Evolutionary conservation across 2,797 vertebrate species (phyloP).

Genomic region (Cyprinella venusta): DNA sequence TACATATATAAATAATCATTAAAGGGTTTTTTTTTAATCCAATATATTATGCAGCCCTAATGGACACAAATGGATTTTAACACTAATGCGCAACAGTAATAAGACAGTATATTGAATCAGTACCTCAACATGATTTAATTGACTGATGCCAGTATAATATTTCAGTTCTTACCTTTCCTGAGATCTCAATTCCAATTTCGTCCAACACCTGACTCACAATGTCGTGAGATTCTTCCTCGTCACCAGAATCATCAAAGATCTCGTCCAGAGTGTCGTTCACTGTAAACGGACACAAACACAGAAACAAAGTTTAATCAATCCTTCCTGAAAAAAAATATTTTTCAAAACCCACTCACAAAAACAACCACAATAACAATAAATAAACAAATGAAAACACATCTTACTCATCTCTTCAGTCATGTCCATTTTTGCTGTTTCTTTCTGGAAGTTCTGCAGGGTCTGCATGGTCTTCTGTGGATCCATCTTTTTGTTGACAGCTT

Average conservation of each 20-base stretch:
- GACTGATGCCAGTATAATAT: background rate
- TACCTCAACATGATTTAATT: background rate
- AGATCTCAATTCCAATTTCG: conserved; percentile 90
- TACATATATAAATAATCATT: background rate
- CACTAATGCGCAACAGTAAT: background rate
- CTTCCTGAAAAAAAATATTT: background rate
- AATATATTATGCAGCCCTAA: conserved; percentile 2
- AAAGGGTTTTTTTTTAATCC: background rate
- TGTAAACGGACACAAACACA: conserved; percentile 52
- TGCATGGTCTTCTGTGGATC: conserved; percentile 88
- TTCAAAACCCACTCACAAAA: background rate
- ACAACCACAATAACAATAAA: background rate
- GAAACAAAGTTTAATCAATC: background rate
- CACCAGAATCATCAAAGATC: conserved; percentile 87
- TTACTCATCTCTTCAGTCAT: conserved; percentile 93
- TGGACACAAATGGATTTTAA: conserved; percentile 23
- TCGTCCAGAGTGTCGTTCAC: conserved; percentile 89
- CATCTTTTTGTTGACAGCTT: conserved; percentile 90
- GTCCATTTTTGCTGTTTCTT: conserved; percentile 90
- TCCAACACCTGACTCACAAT: conserved; percentile 90
- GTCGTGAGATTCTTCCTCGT: conserved; percentile 89
- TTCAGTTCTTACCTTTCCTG: conserved; percentile 81
- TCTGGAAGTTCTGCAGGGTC: conserved; percentile 91
- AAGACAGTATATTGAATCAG: background rate
- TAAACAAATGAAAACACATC: conserved; percentile 43